Base-by-base conservation (phyloP, 2,888 invertebrate genomes). In the Mystacides longicornis region DNA sequence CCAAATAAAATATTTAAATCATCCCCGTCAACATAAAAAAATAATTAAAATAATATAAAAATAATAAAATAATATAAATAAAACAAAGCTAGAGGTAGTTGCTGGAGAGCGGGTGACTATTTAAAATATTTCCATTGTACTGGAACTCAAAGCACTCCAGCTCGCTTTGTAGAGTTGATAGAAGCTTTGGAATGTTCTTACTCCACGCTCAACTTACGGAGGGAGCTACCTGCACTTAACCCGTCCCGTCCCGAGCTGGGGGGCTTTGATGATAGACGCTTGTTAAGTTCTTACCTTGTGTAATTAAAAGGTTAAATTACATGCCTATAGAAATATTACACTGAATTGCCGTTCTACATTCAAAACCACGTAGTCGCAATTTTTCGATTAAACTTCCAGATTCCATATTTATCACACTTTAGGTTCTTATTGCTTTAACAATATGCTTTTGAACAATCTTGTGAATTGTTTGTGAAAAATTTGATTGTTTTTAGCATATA, bases 291-390 rank as follows among this genome's bases (percentile, higher is more conserved):
- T 57, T 57, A 51, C 57, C 57, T 57, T 23, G 21, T 50, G 54
- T 57, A 57, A 54, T 57, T 57, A 57, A 57, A 57, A 57, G 57
- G 51, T 54, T 49, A 22, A 51, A 49, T 57, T 57, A 57, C 57
- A 51, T 20, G 37, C 27, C 37, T 18, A n/a, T 37, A 20, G 54
- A 49, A 54, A 37, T 37, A n/a, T 16, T 37, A 37, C 37, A 37
- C 37, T 14, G n/a, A n/a, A 37, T 7, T n/a, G 16, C 16, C 14
- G 14, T 37, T 37, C n/a, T 37, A 16, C 16, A 37, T 37, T 27
- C 27, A 27, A 11, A 37, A 37, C 37, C 14, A 4, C 16, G 37
- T 37, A 37, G 14, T 14, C 4, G 37, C 14, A 37, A 14, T 37
- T 37, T n/a, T n/a, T n/a, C n/a, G n/a, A n/a, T n/a, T n/a, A n/a